Conservation (phyloP, 1,140 invertebrate species). For the Eriosoma lanigerum region DNA sequence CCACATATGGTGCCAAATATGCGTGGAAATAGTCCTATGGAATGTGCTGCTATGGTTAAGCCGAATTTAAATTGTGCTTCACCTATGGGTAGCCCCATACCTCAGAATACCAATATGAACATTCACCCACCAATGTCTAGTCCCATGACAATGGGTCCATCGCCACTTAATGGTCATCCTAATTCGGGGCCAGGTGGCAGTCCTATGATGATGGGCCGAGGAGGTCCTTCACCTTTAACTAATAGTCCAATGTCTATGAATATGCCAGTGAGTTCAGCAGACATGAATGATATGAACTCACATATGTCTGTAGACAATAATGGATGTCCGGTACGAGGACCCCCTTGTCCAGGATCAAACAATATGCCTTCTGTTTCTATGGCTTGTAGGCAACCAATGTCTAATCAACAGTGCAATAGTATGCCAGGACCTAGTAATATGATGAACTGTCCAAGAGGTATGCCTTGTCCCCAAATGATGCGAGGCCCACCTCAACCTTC, state of each 20-base stretch:
- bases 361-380: constrained; percentile 47
- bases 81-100: constrained; percentile 57
- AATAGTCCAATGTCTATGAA: constrained; percentile 51
- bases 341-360: constrained; percentile 54
- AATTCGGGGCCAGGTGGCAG: constrained; percentile 43
- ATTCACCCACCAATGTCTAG: constrained; percentile 61
- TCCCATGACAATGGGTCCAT: constrained; percentile 57
- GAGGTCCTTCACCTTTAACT: constrained; percentile 48
- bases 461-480: constrained; percentile 48
- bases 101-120: constrained; percentile 56
- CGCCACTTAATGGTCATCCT: constrained; percentile 56
- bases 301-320: constrained; percentile 47
- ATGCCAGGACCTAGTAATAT: constrained; percentile 46
- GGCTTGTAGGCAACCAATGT: constrained; percentile 46
- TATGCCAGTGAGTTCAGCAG: constrained; percentile 40
- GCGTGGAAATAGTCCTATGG: constrained; percentile 55
- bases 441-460: constrained; percentile 48
- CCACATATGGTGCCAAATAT: constrained; percentile 61
- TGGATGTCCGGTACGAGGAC: constrained; percentile 55
- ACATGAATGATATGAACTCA: constrained; percentile 40
- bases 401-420: constrained; percentile 51
- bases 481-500: constrained; percentile 38
- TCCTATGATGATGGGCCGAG: constrained; percentile 47
- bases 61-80: constrained; percentile 54
- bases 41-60: constrained; percentile 53